Base-by-base conservation (phyloP, 2,113 vertebrate genomes). In the Numenius arquata region DNA sequence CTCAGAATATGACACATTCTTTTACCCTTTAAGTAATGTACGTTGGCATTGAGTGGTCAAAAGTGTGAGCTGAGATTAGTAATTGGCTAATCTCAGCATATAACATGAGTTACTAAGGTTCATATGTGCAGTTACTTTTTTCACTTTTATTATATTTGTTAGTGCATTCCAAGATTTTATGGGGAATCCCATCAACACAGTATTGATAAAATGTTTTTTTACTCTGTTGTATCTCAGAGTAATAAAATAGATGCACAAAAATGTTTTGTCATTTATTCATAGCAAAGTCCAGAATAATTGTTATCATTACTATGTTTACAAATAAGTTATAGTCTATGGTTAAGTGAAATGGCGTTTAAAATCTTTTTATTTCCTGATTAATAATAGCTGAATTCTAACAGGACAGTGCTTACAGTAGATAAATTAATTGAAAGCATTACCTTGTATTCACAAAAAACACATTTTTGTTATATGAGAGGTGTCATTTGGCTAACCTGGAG, bases 211-310 rank as follows among this genome's bases (percentile, higher is more conserved):
- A 61, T 45, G 1, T 2, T 52, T 87, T 62, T 93, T 61, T 58
- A 74, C 17, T 71, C 86, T 87, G 9, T 78, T 63, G 38, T 26
- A 61, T 71, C 32, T 85, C 36, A 87, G 15, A 79, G 52, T 19
- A 83, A 58, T 89, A 34, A 96, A 97, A 93, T 56, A 95, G 76
- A 95, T 90, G 16, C 22, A 90, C 87, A 29, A 77, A 94, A 74
- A 89, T 73, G 0, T 55, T 84, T 86, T 66, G 32, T 11, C 2
- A 1, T 47, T 83, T 66, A 32, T 75, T 93, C 65, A 50, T 6
- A 81, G 5, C 14, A 34, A 56, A 73, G 2, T 48, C 21, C 43
- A 23, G 25, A 92, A 70, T 65, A 80, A 36, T 9, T 5, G 0
- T 6, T 45, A 55, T 5, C 6, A 40, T 59, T 78, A 56, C 1